Evolutionary conservation across 2,888 invertebrate species (phyloP).

Genomic region (Drosophila meridiana): DNA sequence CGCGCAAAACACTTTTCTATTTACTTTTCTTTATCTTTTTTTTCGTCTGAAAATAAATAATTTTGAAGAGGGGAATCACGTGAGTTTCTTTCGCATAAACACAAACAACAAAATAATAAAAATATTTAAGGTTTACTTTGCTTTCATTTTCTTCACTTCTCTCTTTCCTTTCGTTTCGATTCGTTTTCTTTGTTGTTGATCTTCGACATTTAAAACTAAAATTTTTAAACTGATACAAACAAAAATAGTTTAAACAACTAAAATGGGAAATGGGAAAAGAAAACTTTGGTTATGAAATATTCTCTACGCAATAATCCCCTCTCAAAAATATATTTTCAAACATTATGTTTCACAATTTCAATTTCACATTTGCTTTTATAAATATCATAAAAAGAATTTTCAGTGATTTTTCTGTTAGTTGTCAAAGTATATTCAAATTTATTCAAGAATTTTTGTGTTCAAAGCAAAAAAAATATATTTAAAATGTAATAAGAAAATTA

Average conservation of each 20-base stretch:
- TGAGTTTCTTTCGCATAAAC: slow-evolving; percentile 81
- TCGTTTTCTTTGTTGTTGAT: slow-evolving; percentile 17
- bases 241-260: slow-evolving; percentile 41
- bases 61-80: slow-evolving; percentile 85
- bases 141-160: slow-evolving; percentile 36
- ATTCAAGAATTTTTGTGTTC: neutral
- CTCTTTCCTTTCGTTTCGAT: neutral
- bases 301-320: slow-evolving; percentile 81
- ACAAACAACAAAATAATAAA: slow-evolving; percentile 73
- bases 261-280: slow-evolving; percentile 43
- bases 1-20: slow-evolving; percentile 77
- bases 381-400: neutral
- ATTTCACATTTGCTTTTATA: slow-evolving; percentile 2
- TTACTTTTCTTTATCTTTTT: slow-evolving; percentile 37
- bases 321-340: slow-evolving; percentile 78
- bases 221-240: slow-evolving; percentile 10
- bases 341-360: slow-evolving; percentile 43
- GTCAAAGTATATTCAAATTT: slow-evolving; percentile 8
- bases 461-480: neutral
- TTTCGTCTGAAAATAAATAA: slow-evolving; percentile 84
- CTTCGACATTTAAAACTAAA: slow-evolving; percentile 68
- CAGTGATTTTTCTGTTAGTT: neutral
- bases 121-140: slow-evolving; percentile 65
- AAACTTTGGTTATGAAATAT: slow-evolving; percentile 33
- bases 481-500: slow-evolving; percentile 1